Conservation (phyloP, 2,888 invertebrate genomes). For the Apoderus coryli region DNA sequence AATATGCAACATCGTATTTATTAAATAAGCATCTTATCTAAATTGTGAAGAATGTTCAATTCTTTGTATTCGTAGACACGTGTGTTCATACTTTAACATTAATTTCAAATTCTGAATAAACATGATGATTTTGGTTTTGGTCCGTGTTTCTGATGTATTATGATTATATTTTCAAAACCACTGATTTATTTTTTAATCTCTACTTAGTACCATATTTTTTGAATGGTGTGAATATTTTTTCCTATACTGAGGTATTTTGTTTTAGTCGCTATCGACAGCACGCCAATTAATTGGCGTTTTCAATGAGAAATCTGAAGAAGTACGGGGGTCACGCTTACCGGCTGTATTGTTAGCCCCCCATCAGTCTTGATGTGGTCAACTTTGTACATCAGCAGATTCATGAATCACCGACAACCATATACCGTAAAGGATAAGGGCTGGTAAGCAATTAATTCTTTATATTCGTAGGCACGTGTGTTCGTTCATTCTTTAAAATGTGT, state of each 20-base stretch:
- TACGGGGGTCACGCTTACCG: slow-evolving; percentile 59
- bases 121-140: slow-evolving; percentile 20
- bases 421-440: slow-evolving; percentile 93
- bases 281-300: slow-evolving; percentile 93
- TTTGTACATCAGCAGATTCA: too few relatives aligned
- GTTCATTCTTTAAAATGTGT: not conserved
- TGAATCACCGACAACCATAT: too few relatives aligned
- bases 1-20: too few relatives aligned
- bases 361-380: too few relatives aligned
- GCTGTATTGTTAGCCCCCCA: too few relatives aligned
- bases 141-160: slow-evolving; percentile 20
- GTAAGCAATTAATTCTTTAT: too few relatives aligned
- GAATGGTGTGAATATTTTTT: too few relatives aligned
- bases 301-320: slow-evolving; percentile 82
- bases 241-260: slow-evolving; percentile 6
- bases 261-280: slow-evolving; percentile 69
- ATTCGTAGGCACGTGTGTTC: too few relatives aligned
- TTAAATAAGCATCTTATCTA: too few relatives aligned
- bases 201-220: too few relatives aligned
- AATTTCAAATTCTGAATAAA: not conserved
- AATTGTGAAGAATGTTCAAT: too few relatives aligned
- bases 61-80: too few relatives aligned
- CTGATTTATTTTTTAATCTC: slow-evolving; percentile 12
- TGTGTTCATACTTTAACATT: not conserved
- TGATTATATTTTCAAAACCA: slow-evolving; percentile 18